These are phyloP conservation scores for Ephydatia muelleri DNA, from an alignment of 37 sponge, comb jelly and placozoan species.

Conservation along the genomic window DNA sequence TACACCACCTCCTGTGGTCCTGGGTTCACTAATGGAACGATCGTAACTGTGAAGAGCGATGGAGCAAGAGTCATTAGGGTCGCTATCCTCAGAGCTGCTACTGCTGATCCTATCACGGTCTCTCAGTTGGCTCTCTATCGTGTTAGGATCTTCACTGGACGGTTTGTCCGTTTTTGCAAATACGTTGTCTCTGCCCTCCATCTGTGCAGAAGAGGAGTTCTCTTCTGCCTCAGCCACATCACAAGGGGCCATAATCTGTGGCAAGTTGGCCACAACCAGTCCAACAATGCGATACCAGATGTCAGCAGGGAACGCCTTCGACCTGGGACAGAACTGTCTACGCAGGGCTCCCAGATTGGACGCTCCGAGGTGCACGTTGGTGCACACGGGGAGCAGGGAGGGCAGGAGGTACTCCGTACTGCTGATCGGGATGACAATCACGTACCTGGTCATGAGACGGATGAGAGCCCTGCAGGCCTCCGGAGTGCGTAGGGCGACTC, in stretches of 20 bases:
- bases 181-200: background rate
- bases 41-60: background rate
- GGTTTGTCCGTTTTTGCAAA: background rate
- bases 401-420: constrained; percentile 46
- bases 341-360: constrained; percentile 41
- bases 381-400: constrained; percentile 62
- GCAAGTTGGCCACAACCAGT: constrained; percentile 29
- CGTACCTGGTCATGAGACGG: constrained; percentile 53
- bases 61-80: background rate
- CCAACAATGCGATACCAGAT: constrained; percentile 67
- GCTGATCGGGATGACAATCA: constrained; percentile 62
- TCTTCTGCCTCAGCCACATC: background rate
- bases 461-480: constrained; percentile 35
- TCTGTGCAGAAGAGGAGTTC: background rate
- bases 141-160: background rate
- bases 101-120: background rate
- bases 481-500: constrained; percentile 10
- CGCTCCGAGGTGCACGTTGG: background rate
- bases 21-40: background rate
- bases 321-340: constrained; percentile 74
- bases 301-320: constrained; percentile 53
- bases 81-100: background rate
- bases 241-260: background rate
- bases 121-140: background rate
- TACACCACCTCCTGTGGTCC: background rate